Percentiles rank a stretch among this genome's conserved stretches.
phyloP scores from a whole-genome alignment of 35 echinoderm and acorn worm genomes.

The Diadema setosum region DNA sequence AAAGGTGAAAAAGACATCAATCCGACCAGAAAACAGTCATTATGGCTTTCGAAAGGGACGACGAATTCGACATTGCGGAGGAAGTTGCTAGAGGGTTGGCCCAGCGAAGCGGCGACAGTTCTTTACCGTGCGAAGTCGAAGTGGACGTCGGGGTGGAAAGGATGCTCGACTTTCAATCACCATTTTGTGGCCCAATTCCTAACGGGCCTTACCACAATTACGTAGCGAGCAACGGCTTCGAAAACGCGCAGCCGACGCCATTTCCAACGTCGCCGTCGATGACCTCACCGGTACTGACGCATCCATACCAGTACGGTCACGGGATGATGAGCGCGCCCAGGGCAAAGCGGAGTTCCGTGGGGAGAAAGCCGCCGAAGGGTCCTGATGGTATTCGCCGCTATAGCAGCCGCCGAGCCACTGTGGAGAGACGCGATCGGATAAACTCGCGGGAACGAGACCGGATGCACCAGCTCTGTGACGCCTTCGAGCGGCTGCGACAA shows the following conservation, averaged over 20 bases:
- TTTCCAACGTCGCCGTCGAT: not conserved
- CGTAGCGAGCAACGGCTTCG: not conserved
- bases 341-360: not conserved
- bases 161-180: too few relatives aligned
- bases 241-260: not conserved
- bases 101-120: not conserved
- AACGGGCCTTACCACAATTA: not conserved
- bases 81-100: not conserved
- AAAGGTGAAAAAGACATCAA: not conserved
- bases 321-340: not conserved
- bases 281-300: too few relatives aligned
- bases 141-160: not conserved
- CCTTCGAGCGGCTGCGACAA: slow-evolving; percentile 72
- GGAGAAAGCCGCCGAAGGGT: slow-evolving; percentile 2
- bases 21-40: too few relatives aligned
- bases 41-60: not conserved
- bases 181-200: not conserved
- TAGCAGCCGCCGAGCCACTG: slow-evolving; percentile 57
- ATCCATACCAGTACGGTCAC: too few relatives aligned
- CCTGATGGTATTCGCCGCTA: slow-evolving; percentile 32
- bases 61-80: not conserved
- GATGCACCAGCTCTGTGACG: slow-evolving; percentile 95
- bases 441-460: slow-evolving; percentile 89
- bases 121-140: not conserved
- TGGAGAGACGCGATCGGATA: slow-evolving; percentile 74